phyloP scores from a whole-genome alignment of 2,797 vertebrate genomes.

The Halcyon chelicuti region DNA sequence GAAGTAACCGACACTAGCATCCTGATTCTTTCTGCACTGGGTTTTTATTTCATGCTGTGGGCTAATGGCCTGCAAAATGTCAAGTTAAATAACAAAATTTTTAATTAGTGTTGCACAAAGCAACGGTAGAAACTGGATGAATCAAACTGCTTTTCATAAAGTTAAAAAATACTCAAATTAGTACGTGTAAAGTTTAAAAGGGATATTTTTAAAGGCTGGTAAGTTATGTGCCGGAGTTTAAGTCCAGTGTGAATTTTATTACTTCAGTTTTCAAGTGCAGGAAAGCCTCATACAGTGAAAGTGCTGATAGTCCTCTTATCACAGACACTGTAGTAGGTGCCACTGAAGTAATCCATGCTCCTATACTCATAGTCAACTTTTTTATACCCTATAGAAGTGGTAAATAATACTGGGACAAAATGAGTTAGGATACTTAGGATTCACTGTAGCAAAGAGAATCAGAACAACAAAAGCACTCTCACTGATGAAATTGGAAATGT shows the following conservation, averaged over 20 bases:
- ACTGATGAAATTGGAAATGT: conserved; percentile 85
- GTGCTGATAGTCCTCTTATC: conserved; percentile 19
- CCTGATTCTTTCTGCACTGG: neutral
- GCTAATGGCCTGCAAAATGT: neutral
- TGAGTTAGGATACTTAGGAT: conserved; percentile 81
- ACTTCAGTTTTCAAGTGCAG: neutral
- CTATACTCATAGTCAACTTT: conserved; percentile 52
- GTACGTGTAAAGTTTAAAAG: neutral
- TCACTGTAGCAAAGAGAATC: conserved; percentile 83
- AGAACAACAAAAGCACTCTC: conserved; percentile 83
- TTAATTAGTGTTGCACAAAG: neutral
- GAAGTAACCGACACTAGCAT: neutral
- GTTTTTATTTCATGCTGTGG: neutral
- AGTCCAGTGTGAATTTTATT: neutral
- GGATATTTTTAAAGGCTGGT: neutral
- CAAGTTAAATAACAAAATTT: neutral
- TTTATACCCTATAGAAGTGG: conserved; percentile 67
- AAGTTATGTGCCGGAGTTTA: neutral
- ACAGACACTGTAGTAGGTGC: conserved; percentile 9
- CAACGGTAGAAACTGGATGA: neutral
- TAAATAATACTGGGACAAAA: conserved; percentile 79
- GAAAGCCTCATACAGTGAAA: conserved; percentile 5
- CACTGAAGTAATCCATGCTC: conserved; percentile 38
- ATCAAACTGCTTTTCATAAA: neutral
- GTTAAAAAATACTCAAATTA: conserved; percentile 8